Percentiles rank a stretch among this genome's conserved stretches.
Conservation (phyloP, 2,113 vertebrate genomes). For the Eretmochelys imbricata region DNA sequence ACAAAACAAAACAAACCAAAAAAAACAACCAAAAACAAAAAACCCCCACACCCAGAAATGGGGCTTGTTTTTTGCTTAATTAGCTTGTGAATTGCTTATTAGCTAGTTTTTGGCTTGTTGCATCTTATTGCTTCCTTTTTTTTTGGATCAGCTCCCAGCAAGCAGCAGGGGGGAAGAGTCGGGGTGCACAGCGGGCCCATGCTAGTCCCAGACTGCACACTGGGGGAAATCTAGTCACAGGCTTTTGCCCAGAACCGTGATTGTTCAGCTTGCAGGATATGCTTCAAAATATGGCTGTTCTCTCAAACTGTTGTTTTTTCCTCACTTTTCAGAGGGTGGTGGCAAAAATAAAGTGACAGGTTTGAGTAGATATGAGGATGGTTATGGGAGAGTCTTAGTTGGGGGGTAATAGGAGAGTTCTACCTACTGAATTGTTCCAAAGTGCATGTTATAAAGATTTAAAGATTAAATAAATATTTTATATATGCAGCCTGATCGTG, state of each 20-base stretch:
- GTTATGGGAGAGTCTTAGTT: neutral
- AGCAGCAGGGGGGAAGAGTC: too few relatives aligned
- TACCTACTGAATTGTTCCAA: neutral
- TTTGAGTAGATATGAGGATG: neutral
- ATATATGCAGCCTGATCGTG: neutral
- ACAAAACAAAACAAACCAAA: too few relatives aligned
- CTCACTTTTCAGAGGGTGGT: neutral
- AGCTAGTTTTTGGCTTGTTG: too few relatives aligned
- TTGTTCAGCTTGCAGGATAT: neutral
- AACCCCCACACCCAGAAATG: too few relatives aligned
- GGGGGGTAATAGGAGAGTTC: neutral
- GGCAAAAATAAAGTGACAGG: neutral
- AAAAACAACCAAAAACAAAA: too few relatives aligned
- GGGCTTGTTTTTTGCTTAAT: too few relatives aligned
- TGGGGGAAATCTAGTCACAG: too few relatives aligned
- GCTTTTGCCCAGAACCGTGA: neutral
- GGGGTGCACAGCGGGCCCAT: too few relatives aligned
- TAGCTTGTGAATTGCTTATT: too few relatives aligned
- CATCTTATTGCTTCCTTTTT: too few relatives aligned
- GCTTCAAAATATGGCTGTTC: neutral
- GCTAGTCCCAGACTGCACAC: too few relatives aligned
- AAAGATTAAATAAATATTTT: neutral
- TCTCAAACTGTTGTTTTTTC: neutral
- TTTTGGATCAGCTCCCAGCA: too few relatives aligned
- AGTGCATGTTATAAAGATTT: neutral